phyloP scores from a whole-genome alignment of 2,113 vertebrate genomes.

The Mesoclemmys tuberculata region DNA sequence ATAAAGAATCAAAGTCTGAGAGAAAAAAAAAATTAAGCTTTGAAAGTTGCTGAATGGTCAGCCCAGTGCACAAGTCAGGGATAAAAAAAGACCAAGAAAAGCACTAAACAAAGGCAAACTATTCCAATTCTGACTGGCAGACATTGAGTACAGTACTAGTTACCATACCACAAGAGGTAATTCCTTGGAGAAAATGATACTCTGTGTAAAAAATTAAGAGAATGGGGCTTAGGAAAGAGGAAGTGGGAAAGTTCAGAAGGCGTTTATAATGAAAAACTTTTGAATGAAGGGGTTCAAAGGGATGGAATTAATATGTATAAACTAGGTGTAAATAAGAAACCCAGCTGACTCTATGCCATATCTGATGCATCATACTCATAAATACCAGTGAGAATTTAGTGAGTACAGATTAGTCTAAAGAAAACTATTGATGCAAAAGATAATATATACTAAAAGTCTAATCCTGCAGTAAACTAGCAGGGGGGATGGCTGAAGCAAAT shows the following conservation, averaged over 20 bases:
- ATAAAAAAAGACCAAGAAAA: neutral
- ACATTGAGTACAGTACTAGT: neutral
- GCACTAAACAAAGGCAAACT: neutral
- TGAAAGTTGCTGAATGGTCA: neutral
- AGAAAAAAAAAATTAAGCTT: neutral
- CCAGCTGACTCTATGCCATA: neutral
- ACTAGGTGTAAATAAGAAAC: neutral
- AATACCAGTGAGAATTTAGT: accelerated
- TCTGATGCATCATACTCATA: neutral
- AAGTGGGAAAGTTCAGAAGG: neutral
- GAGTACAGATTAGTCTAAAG: accelerated
- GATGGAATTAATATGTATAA: neutral
- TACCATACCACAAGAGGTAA: neutral
- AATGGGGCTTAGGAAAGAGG: neutral
- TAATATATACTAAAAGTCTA: accelerated
- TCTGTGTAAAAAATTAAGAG: neutral
- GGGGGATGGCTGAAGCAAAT: neutral
- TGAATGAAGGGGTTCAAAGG: neutral
- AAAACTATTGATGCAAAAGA: neutral
- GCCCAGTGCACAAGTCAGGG: neutral
- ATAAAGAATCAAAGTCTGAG: neutral
- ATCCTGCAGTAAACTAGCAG: neutral
- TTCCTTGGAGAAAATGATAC: neutral
- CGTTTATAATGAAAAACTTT: neutral
- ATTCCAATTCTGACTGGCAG: neutral